Conservation (phyloP, 2,888 invertebrate species). For the Cheilosia variabilis region DNA sequence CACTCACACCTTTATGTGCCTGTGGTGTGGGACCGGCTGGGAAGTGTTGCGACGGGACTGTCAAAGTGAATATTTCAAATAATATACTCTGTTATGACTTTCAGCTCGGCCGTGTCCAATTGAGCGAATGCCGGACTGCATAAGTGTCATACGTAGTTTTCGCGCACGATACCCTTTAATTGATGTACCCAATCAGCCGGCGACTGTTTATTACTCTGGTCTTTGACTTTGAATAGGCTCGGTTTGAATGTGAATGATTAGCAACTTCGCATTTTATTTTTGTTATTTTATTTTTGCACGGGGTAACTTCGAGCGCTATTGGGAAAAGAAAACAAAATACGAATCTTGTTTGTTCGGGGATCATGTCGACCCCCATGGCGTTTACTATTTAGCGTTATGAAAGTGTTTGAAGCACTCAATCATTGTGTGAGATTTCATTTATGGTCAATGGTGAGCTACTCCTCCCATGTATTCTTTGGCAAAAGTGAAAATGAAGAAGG, state of each 20-base stretch:
- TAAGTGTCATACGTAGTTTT: background rate
- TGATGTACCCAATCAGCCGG: slow-evolving; percentile 3
- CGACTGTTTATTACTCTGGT: background rate
- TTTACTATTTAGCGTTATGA: no score
- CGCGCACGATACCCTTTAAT: background rate
- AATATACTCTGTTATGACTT: background rate
- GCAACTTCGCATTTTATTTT: background rate
- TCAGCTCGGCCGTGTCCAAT: slow-evolving; percentile 2
- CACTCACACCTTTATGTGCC: background rate
- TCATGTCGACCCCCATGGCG: no score
- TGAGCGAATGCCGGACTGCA: background rate
- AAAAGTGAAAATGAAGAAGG: no score
- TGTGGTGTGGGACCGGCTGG: background rate
- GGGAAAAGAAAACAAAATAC: no score
- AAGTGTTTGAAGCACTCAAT: no score
- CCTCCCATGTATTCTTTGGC: no score
- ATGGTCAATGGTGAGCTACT: no score
- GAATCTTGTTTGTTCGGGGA: no score
- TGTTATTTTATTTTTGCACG: background rate
- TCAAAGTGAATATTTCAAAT: slow-evolving; percentile 9
- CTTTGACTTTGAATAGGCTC: background rate
- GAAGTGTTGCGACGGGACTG: slow-evolving; percentile 9
- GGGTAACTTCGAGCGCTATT: no score
- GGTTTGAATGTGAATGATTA: background rate
- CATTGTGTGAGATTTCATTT: no score